Percentiles rank a stretch among this genome's conserved stretches.
Evolutionary conservation across 2,113 vertebrate genomes (phyloP).

Genomic region (rat (Rattus norvegicus)): DNA sequence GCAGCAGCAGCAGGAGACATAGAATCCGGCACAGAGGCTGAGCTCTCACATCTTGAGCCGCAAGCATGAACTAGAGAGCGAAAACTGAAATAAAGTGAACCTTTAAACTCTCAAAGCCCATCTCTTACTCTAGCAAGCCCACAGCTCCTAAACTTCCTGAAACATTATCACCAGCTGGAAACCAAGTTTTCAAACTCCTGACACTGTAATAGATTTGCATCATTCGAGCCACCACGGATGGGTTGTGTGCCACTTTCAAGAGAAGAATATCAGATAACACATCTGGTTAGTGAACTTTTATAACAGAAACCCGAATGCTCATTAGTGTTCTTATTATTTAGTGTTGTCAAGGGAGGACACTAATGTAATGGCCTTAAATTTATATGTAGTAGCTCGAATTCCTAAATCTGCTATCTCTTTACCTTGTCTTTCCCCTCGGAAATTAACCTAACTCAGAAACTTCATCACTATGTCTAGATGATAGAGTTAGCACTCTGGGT

Average conservation of each 20-base stretch:
- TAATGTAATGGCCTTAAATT: background rate
- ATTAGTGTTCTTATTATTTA: background rate
- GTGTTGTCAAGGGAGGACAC: background rate
- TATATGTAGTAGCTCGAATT: background rate
- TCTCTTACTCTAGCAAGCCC: too few species aligned
- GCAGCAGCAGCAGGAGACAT: background rate
- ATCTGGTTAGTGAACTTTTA: background rate
- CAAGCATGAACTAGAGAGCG: background rate
- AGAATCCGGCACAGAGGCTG: background rate
- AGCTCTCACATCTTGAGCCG: background rate
- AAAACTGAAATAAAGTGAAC: background rate
- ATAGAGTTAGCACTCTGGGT: background rate
- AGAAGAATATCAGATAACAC: background rate
- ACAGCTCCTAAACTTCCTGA: background rate
- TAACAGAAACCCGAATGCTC: background rate
- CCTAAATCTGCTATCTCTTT: background rate
- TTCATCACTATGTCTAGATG: background rate
- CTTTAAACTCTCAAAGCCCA: background rate
- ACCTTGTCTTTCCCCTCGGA: background rate
- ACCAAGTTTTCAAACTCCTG: background rate
- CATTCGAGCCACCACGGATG: background rate
- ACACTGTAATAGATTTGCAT: too few species aligned
- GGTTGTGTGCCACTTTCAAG: background rate
- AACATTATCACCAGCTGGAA: background rate
- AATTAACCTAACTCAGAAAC: slow-evolving; percentile 16